A percentile compares a stretch with the other conserved stretches of the same genome.
phyloP scores from a whole-genome alignment of 2,113 vertebrate species.

The Megaptera novaeangliae region DNA sequence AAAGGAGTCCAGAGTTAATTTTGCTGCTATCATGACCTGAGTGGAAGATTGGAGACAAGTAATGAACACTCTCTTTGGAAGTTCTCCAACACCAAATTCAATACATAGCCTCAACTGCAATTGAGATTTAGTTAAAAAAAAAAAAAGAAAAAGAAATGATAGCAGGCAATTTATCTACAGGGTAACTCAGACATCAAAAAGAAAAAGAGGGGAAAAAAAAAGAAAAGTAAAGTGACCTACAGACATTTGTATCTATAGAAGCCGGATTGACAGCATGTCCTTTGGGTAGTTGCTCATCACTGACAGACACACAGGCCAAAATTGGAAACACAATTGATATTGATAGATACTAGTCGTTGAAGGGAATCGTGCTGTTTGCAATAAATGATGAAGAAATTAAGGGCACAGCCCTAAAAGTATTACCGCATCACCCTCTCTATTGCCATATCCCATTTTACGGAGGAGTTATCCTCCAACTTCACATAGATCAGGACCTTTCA shows the following conservation, averaged over 20 bases:
- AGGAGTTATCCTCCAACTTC: neutral
- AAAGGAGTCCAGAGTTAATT: neutral
- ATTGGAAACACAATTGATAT: constrained; percentile 54
- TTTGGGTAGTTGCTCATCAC: neutral
- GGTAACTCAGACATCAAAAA: neutral
- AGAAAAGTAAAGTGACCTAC: neutral
- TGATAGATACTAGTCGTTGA: neutral
- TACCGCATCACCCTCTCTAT: neutral
- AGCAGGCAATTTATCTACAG: neutral
- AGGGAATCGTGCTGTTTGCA: neutral
- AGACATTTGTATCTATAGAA: neutral
- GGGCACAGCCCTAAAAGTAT: neutral
- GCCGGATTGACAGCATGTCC: neutral
- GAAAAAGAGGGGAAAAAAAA: neutral
- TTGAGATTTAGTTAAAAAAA: neutral
- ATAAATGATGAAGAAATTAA: constrained; percentile 51
- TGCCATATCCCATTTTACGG: neutral
- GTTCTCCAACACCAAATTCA: neutral
- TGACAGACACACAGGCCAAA: neutral
- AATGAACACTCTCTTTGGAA: neutral
- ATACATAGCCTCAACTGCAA: neutral
- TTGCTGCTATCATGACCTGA: neutral
- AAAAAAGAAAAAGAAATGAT: neutral
- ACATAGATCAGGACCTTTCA: neutral
- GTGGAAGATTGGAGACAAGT: neutral